Evolutionary conservation across 2,113 vertebrate species (phyloP).

Genomic region (Pomatostomus ruficeps): DNA sequence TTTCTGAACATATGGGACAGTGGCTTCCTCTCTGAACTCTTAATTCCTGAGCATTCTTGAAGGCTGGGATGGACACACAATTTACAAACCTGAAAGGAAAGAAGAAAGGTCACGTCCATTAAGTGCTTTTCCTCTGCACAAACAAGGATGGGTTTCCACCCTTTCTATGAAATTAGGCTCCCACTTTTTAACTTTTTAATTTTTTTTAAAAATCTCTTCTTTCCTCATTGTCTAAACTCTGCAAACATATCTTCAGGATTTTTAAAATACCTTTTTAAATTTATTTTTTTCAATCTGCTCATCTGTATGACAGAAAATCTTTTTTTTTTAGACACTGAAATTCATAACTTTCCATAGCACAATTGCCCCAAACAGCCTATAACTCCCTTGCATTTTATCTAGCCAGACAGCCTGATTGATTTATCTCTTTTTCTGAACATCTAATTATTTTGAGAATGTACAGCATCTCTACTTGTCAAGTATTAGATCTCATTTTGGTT

Average conservation of each 20-base stretch:
- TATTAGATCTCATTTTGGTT: conserved; percentile 28
- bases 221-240: not conserved
- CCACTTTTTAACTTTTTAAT: fast-evolving
- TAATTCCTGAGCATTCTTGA: not conserved
- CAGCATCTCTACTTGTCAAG: not conserved
- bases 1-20: not conserved
- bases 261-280: not conserved
- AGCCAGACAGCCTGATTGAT: not conserved
- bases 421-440: not conserved
- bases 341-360: not conserved
- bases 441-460: conserved; percentile 34
- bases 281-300: not conserved
- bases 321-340: not conserved
- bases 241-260: not conserved
- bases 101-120: not conserved
- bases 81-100: not conserved
- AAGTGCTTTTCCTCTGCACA: not conserved
- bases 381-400: not conserved
- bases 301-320: not conserved
- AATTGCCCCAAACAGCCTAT: not conserved
- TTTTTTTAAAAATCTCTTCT: not conserved
- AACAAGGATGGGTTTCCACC: not conserved
- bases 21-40: not conserved
- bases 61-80: not conserved
- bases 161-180: not conserved